Base-by-base conservation (phyloP, 2,797 vertebrate species). In the Podarcis lilfordi region DNA sequence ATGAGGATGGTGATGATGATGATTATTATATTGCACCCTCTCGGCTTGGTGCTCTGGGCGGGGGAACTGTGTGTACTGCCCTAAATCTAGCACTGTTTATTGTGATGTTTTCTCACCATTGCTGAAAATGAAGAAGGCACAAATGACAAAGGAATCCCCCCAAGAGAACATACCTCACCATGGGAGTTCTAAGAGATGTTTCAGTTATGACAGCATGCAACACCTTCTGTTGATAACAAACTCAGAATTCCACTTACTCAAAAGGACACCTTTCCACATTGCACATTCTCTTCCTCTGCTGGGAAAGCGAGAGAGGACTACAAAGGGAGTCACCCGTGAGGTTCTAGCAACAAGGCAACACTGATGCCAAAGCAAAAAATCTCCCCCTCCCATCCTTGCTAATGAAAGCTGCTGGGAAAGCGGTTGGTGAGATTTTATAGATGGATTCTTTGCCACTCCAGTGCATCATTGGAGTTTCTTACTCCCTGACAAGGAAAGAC, bases 361-460 rank as follows among this genome's bases (percentile, higher is more conserved):
- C 66, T 59, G 68, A 80, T 27, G 29, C 35, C 29, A 86, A 90
- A 40, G 59, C 89, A 85, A 91, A 90, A 90, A 88, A 79, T 88
- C 94, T 90, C 9, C 5, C 15, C 35, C 72, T 35, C 72, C 35
- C 21, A 64, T 17, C 27, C 17, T 45, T 2, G 8, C 75, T 72
- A 89, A 94, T 29, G 87, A 93, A 91, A 93, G 88, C 85, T 0
- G 2, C 19, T 19, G 86, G 80, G 82, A 91, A 94, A 89, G 71
- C 78, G 69, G 89, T 0, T 81, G 9, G 89, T 29, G 91, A 91
- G 85, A 89, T 86, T 93, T 81, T 92, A 92, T 91, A 94, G 94
- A 90, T 92, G 95, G 90, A 66, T 89, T 82, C 89, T 88, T 84
- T 88, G 72, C 86, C 55, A 89, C 95, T 95, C 89, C 86, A 92